Base-by-base conservation (phyloP, 1,140 invertebrate species). In the Ptiloglossa arizonensis region DNA sequence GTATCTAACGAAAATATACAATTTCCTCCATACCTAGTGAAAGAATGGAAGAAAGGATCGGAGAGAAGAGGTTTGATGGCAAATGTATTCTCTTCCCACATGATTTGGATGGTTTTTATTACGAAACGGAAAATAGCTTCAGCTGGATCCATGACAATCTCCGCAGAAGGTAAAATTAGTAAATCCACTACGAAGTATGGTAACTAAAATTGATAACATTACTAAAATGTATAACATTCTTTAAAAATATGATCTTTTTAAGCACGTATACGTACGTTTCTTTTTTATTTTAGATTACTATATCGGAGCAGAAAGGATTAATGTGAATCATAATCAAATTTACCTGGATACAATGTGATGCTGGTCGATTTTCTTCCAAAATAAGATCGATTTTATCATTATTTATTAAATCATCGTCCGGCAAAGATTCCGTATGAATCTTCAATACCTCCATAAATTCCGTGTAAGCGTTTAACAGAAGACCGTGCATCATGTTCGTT, bases 391-490 rank as follows among this genome's bases (percentile, higher is more conserved):
- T 56, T 13, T 81, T 48, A 32, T 89, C 82, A 22, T 82, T 81
- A 5, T 85, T 78, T 8, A 91, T 80, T 5, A 80, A 80, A 22
- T 92, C 89, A 5, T 91, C 85, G 22, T 90, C 81, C 1, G 95
- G 95, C 54, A 95, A 87, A 73, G 93, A 94, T 81, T 94, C 89
- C 0, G 95, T 89, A 83, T 96, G 95, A 41, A 89, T 90, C 32
- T 94, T 91, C 22, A 97, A 90, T 84, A 95, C 93, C 50, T 90
- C 89, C 29, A 95, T 89, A 60, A 97, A 89, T 63, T 94, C 94
- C 8, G 89, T 87, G 71, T 95, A 94, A 0, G 96, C 96, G 80
- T 95, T 95, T 15, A 94, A 93, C 27, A 96, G 93, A 59, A 97
- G 88, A 15, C 93, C 91, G 84, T 95, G 95, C 86, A 96, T 92